Evolutionary conservation across 2,113 vertebrate species (phyloP).

Genomic region (Pelecanus crispus): DNA sequence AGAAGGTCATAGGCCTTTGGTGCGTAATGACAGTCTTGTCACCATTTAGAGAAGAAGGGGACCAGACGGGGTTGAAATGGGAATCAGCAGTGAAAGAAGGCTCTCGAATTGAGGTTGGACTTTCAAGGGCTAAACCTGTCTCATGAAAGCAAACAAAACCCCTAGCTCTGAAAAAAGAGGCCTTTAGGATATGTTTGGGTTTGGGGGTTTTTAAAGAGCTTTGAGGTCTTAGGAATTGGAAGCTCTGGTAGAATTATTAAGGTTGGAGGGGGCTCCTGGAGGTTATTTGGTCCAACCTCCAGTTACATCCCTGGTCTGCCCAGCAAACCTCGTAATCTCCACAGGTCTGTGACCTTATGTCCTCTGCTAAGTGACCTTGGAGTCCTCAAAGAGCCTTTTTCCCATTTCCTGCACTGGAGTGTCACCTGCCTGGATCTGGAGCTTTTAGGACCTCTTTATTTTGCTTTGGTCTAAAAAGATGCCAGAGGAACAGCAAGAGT

Average conservation of each 20-base stretch:
- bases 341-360: background rate
- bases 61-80: background rate
- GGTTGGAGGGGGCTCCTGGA: background rate
- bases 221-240: background rate
- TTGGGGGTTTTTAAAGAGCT: background rate
- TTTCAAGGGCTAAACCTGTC: background rate
- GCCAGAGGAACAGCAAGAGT: background rate
- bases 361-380: background rate
- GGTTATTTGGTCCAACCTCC: background rate
- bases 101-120: background rate
- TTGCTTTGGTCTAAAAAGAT: background rate
- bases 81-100: background rate
- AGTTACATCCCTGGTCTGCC: background rate
- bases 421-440: background rate
- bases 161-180: background rate
- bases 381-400: background rate
- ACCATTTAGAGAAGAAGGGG: background rate
- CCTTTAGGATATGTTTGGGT: background rate
- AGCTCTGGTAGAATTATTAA: background rate
- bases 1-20: background rate
- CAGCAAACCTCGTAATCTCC: too few relatives aligned
- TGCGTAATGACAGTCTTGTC: background rate
- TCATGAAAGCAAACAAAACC: background rate
- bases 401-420: background rate
- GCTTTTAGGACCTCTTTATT: background rate